These are phyloP conservation scores for Magallana gigas DNA, from an alignment of 1,140 invertebrate genomes.

Conservation along the genomic window DNA sequence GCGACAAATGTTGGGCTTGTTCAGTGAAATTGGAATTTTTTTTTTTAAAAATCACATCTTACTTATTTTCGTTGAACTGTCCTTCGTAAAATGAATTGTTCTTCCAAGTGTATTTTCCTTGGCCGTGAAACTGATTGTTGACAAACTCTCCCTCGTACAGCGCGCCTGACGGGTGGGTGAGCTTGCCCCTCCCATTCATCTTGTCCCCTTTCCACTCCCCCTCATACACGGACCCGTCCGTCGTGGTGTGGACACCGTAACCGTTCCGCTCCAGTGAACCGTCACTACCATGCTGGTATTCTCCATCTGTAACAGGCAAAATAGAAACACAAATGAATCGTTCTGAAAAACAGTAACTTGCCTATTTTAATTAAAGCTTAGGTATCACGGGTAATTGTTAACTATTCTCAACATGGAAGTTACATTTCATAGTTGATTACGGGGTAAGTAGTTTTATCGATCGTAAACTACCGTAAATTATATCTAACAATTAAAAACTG, in stretches of 20 bases:
- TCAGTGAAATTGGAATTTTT: neutral
- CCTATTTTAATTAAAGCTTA: too few relatives aligned
- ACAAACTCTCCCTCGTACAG: constrained; percentile 76
- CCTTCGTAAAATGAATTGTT: constrained; percentile 78
- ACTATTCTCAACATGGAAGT: too few relatives aligned
- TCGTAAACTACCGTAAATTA: too few relatives aligned
- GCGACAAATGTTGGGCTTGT: too few relatives aligned
- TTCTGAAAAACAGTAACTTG: neutral
- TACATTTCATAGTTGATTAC: too few relatives aligned
- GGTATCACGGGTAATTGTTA: too few relatives aligned
- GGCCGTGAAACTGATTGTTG: constrained; percentile 78
- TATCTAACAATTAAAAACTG: too few relatives aligned
- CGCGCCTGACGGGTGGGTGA: constrained; percentile 73
- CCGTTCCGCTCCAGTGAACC: constrained; percentile 74
- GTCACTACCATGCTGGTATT: constrained; percentile 70
- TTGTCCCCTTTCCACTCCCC: constrained; percentile 76
- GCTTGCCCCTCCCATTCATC: constrained; percentile 76
- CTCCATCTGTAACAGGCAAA: constrained; percentile 71
- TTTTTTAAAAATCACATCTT: constrained; percentile 25
- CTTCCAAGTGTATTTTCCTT: constrained; percentile 77
- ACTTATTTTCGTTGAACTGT: constrained; percentile 78
- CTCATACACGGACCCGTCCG: constrained; percentile 74
- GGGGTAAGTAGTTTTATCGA: too few relatives aligned
- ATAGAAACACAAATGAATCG: neutral
- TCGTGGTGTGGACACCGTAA: constrained; percentile 71